Base-by-base conservation (phyloP, 1,140 invertebrate species). In the Dendrolimus kikuchii region DNA sequence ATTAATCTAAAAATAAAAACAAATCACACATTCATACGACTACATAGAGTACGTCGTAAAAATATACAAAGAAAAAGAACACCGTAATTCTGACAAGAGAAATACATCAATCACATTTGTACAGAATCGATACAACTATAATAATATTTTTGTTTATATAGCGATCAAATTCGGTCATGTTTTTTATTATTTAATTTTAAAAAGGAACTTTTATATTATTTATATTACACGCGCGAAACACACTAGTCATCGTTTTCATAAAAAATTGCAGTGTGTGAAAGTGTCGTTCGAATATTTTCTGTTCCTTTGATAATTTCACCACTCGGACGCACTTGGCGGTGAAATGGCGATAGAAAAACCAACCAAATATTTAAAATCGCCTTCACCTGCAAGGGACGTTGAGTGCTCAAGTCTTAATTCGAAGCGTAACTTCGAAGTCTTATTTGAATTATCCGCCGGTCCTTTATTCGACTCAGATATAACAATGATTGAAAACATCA, bases 181-280 rank as follows among this genome's bases (percentile, higher is more conserved):
- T 23, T 23, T 23, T 23, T 2, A 23, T 23, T 23, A 52, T 52
- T 37, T 43, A 38, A 39, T 38, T 8, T 7, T 38, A 54, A 55
- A 63, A 72, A 62, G 54, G 51, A 59, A 59, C 47, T 49, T 40
- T 49, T 39, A 9, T 9, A 5, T 49, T 49, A 49, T 38, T 10
- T 51, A 51, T 51, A 44, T 8, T 51, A 51, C 40, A 41, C 49
- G 49, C 49, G 6, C 5, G 8, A 42, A 23, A 71, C 77, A 83
- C 80, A 83, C 77, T 78, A 74, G 73, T 75, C 77, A 79, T 65
- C 75, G 76, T 77, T 82, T 82, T 80, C 65, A 63, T 74, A 68
- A 80, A 82, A 81, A 80, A 77, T 82, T 75, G 75, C 67, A 73
- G 77, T 82, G 79, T 82, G 75, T 72, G 60, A 62, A 23, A 23